Evolutionary conservation across 2,797 vertebrate species (phyloP).

Genomic region (Propithecus perrieri): DNA sequence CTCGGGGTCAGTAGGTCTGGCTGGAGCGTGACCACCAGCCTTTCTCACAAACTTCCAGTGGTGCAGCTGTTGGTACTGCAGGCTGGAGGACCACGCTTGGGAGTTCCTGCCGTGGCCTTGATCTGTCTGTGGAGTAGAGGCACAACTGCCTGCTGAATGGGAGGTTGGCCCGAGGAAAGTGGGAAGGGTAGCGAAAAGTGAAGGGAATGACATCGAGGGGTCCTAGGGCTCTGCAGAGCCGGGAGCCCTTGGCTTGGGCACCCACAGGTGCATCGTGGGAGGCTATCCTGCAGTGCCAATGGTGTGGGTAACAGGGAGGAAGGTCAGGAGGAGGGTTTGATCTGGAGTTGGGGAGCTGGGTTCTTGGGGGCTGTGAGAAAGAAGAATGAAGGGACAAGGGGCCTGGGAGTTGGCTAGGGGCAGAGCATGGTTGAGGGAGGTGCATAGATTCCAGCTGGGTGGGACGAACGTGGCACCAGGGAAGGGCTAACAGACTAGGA

Average conservation of each 20-base stretch:
- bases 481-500: background rate
- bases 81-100: background rate
- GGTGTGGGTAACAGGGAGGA: background rate
- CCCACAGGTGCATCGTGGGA: background rate
- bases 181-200: background rate
- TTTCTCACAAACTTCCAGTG: background rate
- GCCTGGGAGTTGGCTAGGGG: background rate
- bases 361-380: background rate
- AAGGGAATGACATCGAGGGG: accelerated
- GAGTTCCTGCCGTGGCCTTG: background rate
- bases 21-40: background rate
- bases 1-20: background rate
- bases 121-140: background rate
- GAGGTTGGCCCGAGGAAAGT: background rate
- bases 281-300: background rate
- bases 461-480: background rate
- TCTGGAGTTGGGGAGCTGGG: background rate
- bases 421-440: background rate
- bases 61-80: background rate
- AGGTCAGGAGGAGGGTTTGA: background rate
- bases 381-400: background rate
- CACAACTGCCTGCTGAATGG: accelerated
- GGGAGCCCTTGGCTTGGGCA: too few relatives aligned
- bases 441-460: accelerated
- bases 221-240: background rate